phyloP scores from a whole-genome alignment of 2,797 vertebrate species.

The Agapornis canus region DNA sequence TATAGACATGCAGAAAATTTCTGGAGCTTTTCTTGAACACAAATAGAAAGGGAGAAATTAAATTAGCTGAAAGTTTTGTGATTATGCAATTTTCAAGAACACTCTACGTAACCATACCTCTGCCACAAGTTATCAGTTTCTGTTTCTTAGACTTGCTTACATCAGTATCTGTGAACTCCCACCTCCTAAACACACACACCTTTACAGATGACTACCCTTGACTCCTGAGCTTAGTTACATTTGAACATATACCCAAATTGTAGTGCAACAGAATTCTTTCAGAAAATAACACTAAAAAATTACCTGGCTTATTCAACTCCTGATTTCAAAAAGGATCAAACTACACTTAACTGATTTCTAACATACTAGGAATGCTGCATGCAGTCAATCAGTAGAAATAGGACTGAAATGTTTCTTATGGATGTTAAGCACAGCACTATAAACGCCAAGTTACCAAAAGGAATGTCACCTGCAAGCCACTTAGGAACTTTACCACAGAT shows the following conservation, averaged over 20 bases:
- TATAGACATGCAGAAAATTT: neutral
- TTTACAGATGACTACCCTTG: neutral
- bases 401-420: neutral
- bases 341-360: neutral
- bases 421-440: rapidly evolving
- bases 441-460: rapidly evolving
- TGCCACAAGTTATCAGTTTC: neutral
- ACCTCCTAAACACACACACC: neutral
- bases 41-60: neutral
- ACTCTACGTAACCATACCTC: neutral
- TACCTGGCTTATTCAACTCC: neutral
- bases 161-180: neutral
- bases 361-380: neutral
- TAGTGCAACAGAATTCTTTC: neutral
- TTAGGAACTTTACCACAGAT: neutral
- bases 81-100: neutral
- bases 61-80: neutral
- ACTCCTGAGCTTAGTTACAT: neutral
- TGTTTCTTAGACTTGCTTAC: neutral
- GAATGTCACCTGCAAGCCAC: neutral
- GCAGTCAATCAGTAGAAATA: neutral
- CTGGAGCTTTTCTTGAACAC: neutral
- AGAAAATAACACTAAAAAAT: neutral
- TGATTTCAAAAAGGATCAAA: neutral
- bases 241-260: neutral